Evolutionary conservation across 1,140 invertebrate species (phyloP), one percentile per base, ranked within the genome.

Genomic region (Pseudobourletiella spinata): DNA sequence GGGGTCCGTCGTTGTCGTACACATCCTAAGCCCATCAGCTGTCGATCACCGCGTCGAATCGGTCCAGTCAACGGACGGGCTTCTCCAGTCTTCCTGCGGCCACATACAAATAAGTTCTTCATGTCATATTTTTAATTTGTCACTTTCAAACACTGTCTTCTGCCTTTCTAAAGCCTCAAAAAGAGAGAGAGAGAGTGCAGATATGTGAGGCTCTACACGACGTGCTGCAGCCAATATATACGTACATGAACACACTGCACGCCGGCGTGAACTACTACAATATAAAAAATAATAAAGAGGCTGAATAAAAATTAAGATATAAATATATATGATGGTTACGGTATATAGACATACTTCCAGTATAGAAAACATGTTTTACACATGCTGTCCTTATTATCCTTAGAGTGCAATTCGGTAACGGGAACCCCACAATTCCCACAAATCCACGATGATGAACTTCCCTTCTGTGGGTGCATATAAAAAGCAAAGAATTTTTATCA

Each of bases 1-100:
- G 94, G 89, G 74, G 90, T 90, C 72, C 91, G 83, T 78, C 93
- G 93, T 79, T 91, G 86, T 50, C 87, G 82, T 75, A 84, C 83
- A 71, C 83, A 43, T 29, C 63, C 63, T 16, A 63, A 24, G 25
- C 30, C 46, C 52, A 55, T 55, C 18, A 54, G n/a, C 43, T 63
- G 62, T 43, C 52, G 63, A 14, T 66, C 65, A 11, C 78, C 76
- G 58, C 78, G 73, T 61, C 79, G 79, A 57, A 77, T 73, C 8
- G 78, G 85, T 72, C 77, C 86, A 76, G 79, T 84, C 67, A 85
- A 82, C 65, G 86, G 86, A 71, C 87, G 78, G 76, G 85, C 82
- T 66, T 81, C 81, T 64, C 87, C 52, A n/a, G 59, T 59, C 29
- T 48, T 61, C 20, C 57, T 65, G 51, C 73, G 61, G 75, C 59